phyloP scores from a whole-genome alignment of 2,888 invertebrate species.

The Cantharis nigra region DNA sequence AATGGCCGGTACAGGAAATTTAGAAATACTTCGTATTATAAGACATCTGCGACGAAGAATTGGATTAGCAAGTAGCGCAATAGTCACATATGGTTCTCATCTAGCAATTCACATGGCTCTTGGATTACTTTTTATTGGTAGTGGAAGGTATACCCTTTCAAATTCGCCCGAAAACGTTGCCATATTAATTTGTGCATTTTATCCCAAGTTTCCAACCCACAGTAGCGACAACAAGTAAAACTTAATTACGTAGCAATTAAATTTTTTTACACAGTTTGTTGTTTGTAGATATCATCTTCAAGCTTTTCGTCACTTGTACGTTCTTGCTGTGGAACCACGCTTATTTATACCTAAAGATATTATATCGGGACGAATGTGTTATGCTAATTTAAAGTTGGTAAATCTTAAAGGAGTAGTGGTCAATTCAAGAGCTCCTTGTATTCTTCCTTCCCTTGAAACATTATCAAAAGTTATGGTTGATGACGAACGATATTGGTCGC shows the following conservation, averaged over 20 bases:
- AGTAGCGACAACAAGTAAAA: slow-evolving; percentile 90
- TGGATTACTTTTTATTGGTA: slow-evolving; percentile 91
- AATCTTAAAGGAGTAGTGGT: slow-evolving; percentile 51
- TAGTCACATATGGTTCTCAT: slow-evolving; percentile 88
- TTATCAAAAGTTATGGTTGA: slow-evolving; percentile 76
- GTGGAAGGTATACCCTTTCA: slow-evolving; percentile 84
- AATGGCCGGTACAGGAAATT: slow-evolving; percentile 94
- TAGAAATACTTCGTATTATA: slow-evolving; percentile 79
- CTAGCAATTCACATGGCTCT: slow-evolving; percentile 95
- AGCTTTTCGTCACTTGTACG: slow-evolving; percentile 95
- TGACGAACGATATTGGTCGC: slow-evolving; percentile 90
- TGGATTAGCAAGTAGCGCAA: slow-evolving; percentile 68
- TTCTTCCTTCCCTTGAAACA: slow-evolving; percentile 79
- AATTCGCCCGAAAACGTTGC: slow-evolving; percentile 86
- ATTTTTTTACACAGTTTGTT: neutral
- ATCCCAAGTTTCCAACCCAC: slow-evolving; percentile 95
- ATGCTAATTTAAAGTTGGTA: slow-evolving; percentile 74
- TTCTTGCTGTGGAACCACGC: slow-evolving; percentile 89
- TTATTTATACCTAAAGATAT: slow-evolving; percentile 87
- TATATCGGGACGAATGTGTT: slow-evolving; percentile 77
- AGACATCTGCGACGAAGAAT: slow-evolving; percentile 83
- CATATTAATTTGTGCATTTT: slow-evolving; percentile 89
- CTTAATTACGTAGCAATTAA: neutral
- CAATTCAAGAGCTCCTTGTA: slow-evolving; percentile 76
- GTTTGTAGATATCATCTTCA: slow-evolving; percentile 87